phyloP scores from a whole-genome alignment of 2,113 vertebrate genomes.

The Natator depressus region DNA sequence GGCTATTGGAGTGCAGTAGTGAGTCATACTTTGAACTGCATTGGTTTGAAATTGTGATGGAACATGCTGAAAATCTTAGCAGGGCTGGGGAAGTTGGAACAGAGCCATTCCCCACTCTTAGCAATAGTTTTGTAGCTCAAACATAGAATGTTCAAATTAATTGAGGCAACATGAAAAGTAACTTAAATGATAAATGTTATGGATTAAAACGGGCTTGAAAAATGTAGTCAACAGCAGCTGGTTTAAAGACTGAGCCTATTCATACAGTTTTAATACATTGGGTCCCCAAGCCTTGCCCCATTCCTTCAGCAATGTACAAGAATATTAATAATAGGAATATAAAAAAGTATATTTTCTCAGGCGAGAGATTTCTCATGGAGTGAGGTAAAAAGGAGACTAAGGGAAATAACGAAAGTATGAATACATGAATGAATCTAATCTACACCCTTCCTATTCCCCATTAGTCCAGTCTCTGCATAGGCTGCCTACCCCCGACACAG shows the following conservation, averaged over 20 bases:
- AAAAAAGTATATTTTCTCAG: not conserved
- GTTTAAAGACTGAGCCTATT: not conserved
- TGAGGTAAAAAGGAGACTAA: not conserved
- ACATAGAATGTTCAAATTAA: not conserved
- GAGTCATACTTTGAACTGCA: not conserved
- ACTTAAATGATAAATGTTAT: not conserved
- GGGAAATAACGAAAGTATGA: not conserved
- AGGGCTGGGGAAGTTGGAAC: not conserved
- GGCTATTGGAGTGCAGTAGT: accelerated
- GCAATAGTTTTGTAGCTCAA: not conserved
- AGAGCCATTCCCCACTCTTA: not conserved
- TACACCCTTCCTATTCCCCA: not conserved
- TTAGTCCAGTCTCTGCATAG: not conserved
- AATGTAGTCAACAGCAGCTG: not conserved
- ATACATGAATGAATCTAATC: not conserved
- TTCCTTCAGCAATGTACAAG: not conserved
- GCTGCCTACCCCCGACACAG: not conserved
- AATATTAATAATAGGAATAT: not conserved
- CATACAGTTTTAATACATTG: not conserved
- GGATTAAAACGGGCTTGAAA: not conserved
- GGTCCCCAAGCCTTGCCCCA: not conserved
- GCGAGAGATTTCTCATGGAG: not conserved
- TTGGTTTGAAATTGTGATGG: not conserved
- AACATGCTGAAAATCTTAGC: not conserved
- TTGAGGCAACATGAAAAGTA: not conserved